phyloP scores from a whole-genome alignment of 2,797 vertebrate species.

The Urocyon cinereoargenteus region DNA sequence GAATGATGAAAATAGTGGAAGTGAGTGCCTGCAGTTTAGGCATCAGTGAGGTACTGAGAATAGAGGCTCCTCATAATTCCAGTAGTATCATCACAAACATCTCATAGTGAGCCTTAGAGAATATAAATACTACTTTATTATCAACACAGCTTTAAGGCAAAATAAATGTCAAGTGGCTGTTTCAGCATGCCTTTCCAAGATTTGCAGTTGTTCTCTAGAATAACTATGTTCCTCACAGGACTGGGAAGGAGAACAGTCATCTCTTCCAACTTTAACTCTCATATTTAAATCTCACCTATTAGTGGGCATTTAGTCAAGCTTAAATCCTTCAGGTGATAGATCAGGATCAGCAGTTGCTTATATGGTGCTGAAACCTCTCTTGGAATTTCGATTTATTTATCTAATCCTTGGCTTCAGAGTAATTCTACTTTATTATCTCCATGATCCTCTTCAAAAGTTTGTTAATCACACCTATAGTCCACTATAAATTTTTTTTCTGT shows the following conservation, averaged over 20 bases:
- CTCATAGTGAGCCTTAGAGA: neutral
- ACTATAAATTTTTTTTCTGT: neutral
- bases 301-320: neutral
- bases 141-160: neutral
- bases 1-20: neutral
- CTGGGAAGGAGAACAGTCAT: neutral
- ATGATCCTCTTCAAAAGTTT: neutral
- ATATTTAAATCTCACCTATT: neutral
- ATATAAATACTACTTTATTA: neutral
- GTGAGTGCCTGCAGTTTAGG: neutral
- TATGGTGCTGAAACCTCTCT: neutral
- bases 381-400: neutral
- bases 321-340: neutral
- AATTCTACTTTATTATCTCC: neutral
- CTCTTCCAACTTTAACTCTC: neutral
- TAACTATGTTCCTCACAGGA: neutral
- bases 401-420: neutral
- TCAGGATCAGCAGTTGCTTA: neutral
- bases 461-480: neutral
- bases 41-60: neutral
- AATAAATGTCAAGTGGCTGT: neutral
- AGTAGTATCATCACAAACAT: neutral
- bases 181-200: neutral
- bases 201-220: neutral
- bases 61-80: neutral